phyloP scores from a whole-genome alignment of 1,140 invertebrate species.

The Capitella teleta region DNA sequence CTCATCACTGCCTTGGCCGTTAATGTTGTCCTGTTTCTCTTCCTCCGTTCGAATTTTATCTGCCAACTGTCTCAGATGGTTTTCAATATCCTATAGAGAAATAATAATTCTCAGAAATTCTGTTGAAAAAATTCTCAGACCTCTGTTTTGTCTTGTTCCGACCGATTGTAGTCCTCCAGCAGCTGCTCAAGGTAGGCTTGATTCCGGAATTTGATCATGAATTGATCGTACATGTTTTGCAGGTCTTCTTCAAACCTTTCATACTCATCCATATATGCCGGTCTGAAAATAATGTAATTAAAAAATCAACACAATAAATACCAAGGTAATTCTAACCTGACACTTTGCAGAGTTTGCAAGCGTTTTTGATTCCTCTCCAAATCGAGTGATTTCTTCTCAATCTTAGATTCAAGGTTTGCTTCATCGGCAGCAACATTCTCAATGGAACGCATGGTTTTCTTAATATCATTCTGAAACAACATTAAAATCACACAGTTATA shows the following conservation, averaged over 20 bases:
- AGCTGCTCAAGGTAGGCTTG: conserved; percentile 69
- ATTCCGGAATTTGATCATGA: conserved; percentile 75
- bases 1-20: conserved; percentile 19
- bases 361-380: conserved; percentile 86
- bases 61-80: conserved; percentile 29
- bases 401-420: conserved; percentile 75
- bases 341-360: conserved; percentile 77
- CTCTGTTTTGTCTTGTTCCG: conserved; percentile 59
- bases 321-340: conserved; percentile 49
- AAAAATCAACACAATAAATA: not conserved
- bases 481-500: not conserved
- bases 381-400: conserved; percentile 79
- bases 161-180: conserved; percentile 56
- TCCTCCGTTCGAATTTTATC: conserved; percentile 31
- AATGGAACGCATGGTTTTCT: conserved; percentile 60
- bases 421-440: conserved; percentile 75
- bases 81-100: conserved; percentile 30
- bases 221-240: conserved; percentile 71
- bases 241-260: conserved; percentile 80
- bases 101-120: not conserved
- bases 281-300: conserved; percentile 48
- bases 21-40: conserved; percentile 18
- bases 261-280: conserved; percentile 94
- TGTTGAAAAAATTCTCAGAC: conserved; percentile 25
- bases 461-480: conserved; percentile 50